Conservation (phyloP, 2,113 vertebrate species). For the Turnix velox region DNA sequence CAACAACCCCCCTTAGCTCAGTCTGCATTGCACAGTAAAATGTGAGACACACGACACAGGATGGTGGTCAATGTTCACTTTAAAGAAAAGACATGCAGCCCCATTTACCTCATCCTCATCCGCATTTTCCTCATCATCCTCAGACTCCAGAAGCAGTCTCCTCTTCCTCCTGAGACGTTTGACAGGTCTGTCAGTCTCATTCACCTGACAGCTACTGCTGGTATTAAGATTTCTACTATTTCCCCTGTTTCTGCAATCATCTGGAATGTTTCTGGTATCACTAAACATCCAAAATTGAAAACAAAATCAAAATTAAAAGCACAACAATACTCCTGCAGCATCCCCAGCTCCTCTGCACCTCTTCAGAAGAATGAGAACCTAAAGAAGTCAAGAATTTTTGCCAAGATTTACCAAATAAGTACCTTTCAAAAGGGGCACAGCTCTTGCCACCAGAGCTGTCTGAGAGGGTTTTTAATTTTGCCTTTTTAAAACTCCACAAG, state of each 20-base stretch:
- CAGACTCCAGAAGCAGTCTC: slow-evolving; percentile 87
- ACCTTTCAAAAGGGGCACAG: neutral
- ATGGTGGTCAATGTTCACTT: no score
- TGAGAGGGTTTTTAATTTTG: neutral
- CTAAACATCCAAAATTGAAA: slow-evolving; percentile 29
- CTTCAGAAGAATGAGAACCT: neutral
- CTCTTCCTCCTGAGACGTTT: slow-evolving; percentile 87
- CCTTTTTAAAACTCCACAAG: neutral
- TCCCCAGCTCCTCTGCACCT: neutral
- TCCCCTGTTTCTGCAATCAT: slow-evolving; percentile 61
- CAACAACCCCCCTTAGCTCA: neutral
- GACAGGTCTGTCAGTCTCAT: slow-evolving; percentile 75
- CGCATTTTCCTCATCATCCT: slow-evolving; percentile 85
- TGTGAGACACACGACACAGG: neutral
- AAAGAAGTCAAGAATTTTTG: neutral
- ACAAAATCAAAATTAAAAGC: neutral
- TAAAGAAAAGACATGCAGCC: neutral
- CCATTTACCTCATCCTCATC: slow-evolving; percentile 80
- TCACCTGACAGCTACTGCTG: slow-evolving; percentile 36
- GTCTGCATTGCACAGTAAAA: neutral
- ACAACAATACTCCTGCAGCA: neutral
- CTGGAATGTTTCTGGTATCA: slow-evolving; percentile 68
- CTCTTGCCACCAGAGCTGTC: neutral
- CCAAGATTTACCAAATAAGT: neutral
- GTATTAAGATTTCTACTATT: slow-evolving; percentile 13